These are phyloP conservation scores for Ophion costatus DNA, from an alignment of 2,888 invertebrate genomes.

Conservation along the genomic window DNA sequence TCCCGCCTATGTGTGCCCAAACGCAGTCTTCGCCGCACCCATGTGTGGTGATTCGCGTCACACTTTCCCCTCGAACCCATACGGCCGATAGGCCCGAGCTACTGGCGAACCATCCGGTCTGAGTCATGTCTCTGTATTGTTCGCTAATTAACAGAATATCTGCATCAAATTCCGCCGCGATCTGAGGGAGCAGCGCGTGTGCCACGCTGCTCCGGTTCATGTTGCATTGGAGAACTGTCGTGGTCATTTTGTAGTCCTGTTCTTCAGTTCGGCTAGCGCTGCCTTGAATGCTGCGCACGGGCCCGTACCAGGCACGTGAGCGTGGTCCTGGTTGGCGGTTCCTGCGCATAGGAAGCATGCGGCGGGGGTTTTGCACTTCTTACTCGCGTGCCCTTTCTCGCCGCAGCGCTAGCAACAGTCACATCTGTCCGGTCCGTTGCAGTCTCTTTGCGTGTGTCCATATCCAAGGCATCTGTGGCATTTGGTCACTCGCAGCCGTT, in stretches of 20 bases:
- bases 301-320: slow-evolving; percentile 51
- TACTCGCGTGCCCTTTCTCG: slow-evolving; percentile 26
- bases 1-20: slow-evolving; percentile 35
- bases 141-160: no score
- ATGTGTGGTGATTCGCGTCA: no score
- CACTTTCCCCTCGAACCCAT: no score
- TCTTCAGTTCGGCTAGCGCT: slow-evolving; percentile 46
- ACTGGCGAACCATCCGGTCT: no score
- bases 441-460: slow-evolving; percentile 30
- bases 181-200: no score
- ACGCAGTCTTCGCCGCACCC: slow-evolving; percentile 36
- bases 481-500: slow-evolving; percentile 43
- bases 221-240: slow-evolving; percentile 18
- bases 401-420: slow-evolving; percentile 34
- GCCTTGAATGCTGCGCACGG: slow-evolving; percentile 49
- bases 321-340: slow-evolving; percentile 44
- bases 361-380: slow-evolving; percentile 29
- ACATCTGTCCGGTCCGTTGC: slow-evolving; percentile 28
- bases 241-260: background rate
- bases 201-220: slow-evolving; percentile 20
- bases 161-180: slow-evolving; percentile 17
- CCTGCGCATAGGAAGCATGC: slow-evolving; percentile 38
- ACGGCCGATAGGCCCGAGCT: no score
- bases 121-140: no score
- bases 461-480: slow-evolving; percentile 37